Evolutionary conservation across 2,888 invertebrate species (phyloP).

Genomic region (Epirrhoe tristata): DNA sequence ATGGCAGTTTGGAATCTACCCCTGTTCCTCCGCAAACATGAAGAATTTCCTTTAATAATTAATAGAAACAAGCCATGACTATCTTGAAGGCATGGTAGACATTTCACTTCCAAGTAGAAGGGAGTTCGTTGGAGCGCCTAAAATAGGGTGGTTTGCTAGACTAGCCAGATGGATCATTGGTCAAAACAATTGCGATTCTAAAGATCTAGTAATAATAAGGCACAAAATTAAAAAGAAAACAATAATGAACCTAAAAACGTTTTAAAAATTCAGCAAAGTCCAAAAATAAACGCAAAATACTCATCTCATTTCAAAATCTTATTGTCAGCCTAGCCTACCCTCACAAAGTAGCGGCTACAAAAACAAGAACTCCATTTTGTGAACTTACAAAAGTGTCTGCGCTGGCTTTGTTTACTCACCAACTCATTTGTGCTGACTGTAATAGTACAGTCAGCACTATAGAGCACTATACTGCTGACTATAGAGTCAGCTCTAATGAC

Average conservation of each 20-base stretch:
- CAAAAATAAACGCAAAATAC: constrained; percentile 5
- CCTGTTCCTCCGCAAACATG: no score
- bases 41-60: no score
- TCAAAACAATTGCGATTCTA: not conserved
- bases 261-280: not conserved
- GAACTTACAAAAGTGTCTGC: constrained; percentile 46
- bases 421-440: constrained; percentile 53
- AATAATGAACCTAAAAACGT: not conserved
- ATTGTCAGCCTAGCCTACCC: constrained; percentile 17
- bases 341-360: constrained; percentile 18
- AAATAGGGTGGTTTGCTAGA: constrained; percentile 1
- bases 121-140: constrained; percentile 17
- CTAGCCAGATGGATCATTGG: not conserved
- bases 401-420: constrained; percentile 47
- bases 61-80: no score
- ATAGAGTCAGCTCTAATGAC: no score
- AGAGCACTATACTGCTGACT: no score
- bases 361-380: constrained; percentile 45
- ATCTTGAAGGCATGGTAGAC: no score
- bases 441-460: constrained; percentile 19
- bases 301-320: constrained; percentile 19
- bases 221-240: no score
- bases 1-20: no score
- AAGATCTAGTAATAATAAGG: not conserved
- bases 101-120: constrained; percentile 27